Evolutionary conservation across 2,113 vertebrate species (phyloP), one percentile per base, ranked within the genome.

Genomic region (Ahaetulla prasina): DNA sequence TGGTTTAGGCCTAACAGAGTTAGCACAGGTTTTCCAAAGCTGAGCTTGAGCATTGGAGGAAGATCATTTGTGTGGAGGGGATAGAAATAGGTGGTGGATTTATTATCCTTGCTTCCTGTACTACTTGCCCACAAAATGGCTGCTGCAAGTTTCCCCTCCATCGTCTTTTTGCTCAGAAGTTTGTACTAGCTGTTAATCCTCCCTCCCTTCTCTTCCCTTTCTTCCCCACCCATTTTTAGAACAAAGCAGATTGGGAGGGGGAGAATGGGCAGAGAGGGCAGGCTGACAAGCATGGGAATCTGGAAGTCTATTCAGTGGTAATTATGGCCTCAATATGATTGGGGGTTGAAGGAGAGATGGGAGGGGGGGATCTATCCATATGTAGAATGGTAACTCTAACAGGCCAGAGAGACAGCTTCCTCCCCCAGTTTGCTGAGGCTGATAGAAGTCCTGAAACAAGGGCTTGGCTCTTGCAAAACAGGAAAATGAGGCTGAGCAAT

Each of bases 251-350:
- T 95, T 96, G 95, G 87, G 47, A 55, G 93, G 85, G 92, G 89
- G 12, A 90, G 95, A 91, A 95, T 91, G 96, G 91, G 95, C 94
- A 91, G 93, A 52, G 91, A 97, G 95, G 90, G 95, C 96, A 94
- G 92, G 88, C 95, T 95, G 96, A 94, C 68, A 97, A 97, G 97
- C 97, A 97, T 96, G 97, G 98, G 98, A 98, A 97, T 97, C 96
- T 96, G 96, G 96, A 95, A 95, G 95, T 95, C 96, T 96, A 96
- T 98, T 97, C 98, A 98, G 96, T 87, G 25, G 92, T 96, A 98
- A 98, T 98, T 98, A 98, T 95, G 92, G 95, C 97, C 97, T 98
- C 98, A 97, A 96, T 97, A 96, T 96, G 27, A 95, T 93, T 92
- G 93, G 96, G 96, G 95, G 96, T 94, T 92, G 93, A 93, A 93